A percentile compares a stretch with the other conserved stretches of the same genome.
These are phyloP conservation scores for Amblyjoppa fuscipennis DNA, from an alignment of 2,888 invertebrate genomes.

Conservation along the genomic window DNA sequence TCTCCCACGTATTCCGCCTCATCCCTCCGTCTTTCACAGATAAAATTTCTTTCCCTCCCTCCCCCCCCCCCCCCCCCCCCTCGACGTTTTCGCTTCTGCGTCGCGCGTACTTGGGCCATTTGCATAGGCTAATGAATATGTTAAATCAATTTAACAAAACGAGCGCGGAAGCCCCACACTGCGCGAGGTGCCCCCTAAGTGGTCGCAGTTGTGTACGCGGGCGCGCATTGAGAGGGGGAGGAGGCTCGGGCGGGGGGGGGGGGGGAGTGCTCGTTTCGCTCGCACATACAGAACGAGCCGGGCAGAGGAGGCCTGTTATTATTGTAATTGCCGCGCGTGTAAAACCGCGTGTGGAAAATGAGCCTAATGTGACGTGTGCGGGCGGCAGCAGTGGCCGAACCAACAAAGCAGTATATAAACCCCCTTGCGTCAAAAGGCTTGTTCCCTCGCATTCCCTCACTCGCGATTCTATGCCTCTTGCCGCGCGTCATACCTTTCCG, in stretches of 20 bases:
- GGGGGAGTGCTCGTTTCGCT: conserved; percentile 54
- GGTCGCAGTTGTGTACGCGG: conserved; percentile 45
- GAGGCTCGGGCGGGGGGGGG: conserved; percentile 33
- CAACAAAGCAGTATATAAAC: conserved; percentile 26
- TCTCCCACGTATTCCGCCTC: background rate
- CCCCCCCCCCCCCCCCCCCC: background rate
- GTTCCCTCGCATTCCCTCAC: conserved; percentile 38
- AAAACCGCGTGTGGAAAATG: conserved; percentile 84
- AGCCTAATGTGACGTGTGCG: conserved; percentile 83
- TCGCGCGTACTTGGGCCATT: conserved; percentile 73
- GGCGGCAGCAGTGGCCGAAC: conserved; percentile 71
- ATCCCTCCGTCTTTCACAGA: background rate
- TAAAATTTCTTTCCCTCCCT: background rate
- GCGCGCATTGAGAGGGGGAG: conserved; percentile 71
- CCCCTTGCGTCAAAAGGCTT: conserved; percentile 52
- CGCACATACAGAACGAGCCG: conserved; percentile 73
- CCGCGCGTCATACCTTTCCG: conserved; percentile 5
- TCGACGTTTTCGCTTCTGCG: background rate
- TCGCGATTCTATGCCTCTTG: conserved; percentile 60
- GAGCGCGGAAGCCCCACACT: conserved; percentile 69
- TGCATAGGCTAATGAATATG: conserved; percentile 84
- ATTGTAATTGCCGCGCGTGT: conserved; percentile 84
- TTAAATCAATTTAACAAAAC: conserved; percentile 84
- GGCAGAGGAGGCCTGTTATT: conserved; percentile 81
- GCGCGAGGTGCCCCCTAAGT: conserved; percentile 54